Conservation (phyloP, 2,888 invertebrate genomes). For the Serrognathus titanus region DNA sequence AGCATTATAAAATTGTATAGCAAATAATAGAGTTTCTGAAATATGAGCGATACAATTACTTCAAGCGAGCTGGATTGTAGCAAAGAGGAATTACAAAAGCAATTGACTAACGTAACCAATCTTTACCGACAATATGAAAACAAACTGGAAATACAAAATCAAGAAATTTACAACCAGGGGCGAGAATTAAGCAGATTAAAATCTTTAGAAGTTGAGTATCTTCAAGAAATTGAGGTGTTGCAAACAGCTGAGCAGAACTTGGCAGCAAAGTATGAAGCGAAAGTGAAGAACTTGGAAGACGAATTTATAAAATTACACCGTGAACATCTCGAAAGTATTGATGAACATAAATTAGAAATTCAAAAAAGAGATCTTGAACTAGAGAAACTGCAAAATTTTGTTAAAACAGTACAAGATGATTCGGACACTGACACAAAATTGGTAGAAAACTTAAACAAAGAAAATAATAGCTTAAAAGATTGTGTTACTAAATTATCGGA, state of each 20-base stretch:
- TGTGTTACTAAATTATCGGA: constrained; percentile 8
- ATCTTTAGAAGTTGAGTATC: constrained; percentile 30
- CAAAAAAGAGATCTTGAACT: constrained; percentile 16
- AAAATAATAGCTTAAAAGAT: not conserved
- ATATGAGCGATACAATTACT: too few relatives aligned
- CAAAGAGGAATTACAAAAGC: constrained; percentile 15
- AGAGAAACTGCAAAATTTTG: constrained; percentile 7
- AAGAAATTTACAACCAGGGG: constrained; percentile 32
- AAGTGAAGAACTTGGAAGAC: constrained; percentile 17
- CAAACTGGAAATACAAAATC: constrained; percentile 31
- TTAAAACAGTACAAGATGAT: not conserved
- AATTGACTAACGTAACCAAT: constrained; percentile 6
- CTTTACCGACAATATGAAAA: constrained; percentile 3
- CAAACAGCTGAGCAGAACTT: constrained; percentile 11
- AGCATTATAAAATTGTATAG: too few relatives aligned
- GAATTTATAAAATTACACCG: constrained; percentile 11
- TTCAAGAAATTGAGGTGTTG: constrained; percentile 24
- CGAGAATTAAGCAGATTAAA: constrained; percentile 28
- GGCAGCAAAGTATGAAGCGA: constrained; percentile 8
- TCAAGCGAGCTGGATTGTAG: constrained; percentile 4
- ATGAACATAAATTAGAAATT: constrained; percentile 7
- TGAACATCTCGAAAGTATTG: constrained; percentile 4
- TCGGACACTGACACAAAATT: not conserved
- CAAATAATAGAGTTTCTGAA: too few relatives aligned
- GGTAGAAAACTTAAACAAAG: constrained; percentile 5